Percentiles rank a stretch among this genome's conserved stretches.
These are phyloP conservation scores for Passerina amoena DNA, from an alignment of 2,113 vertebrate genomes.

Conservation along the genomic window DNA sequence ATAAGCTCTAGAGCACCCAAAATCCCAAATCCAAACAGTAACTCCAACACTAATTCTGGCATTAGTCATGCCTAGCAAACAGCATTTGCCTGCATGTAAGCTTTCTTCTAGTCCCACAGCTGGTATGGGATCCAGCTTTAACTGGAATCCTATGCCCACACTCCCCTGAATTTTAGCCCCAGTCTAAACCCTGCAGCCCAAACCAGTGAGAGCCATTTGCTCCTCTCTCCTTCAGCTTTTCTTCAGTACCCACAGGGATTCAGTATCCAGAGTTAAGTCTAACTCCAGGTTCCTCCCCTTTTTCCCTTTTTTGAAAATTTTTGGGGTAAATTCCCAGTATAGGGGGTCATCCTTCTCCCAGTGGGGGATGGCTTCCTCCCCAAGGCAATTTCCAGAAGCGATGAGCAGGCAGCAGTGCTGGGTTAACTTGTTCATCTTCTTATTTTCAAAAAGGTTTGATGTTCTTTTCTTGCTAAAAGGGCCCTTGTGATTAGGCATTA, in stretches of 20 bases:
- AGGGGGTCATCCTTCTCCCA: neutral
- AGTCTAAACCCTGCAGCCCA: neutral
- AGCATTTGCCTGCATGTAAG: neutral
- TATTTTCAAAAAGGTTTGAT: neutral
- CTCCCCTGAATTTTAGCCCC: neutral
- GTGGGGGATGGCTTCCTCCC: neutral
- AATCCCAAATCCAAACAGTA: neutral
- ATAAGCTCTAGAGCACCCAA: neutral
- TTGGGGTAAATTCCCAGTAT: neutral
- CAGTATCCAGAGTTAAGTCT: neutral
- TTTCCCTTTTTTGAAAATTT: neutral
- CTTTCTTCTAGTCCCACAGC: neutral
- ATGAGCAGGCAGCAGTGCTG: neutral
- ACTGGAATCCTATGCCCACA: rapidly evolving
- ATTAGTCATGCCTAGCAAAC: neutral
- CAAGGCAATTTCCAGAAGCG: neutral
- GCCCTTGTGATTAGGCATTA: neutral
- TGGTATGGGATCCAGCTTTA: neutral
- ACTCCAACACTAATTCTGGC: neutral
- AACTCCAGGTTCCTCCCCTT: neutral
- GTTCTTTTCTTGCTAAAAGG: neutral
- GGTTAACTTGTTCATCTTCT: neutral
- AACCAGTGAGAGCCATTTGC: neutral
- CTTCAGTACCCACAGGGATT: neutral
- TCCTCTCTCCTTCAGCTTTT: neutral